phyloP scores from a whole-genome alignment of 2,888 invertebrate genomes.

The Patella ulyssiponensis region DNA sequence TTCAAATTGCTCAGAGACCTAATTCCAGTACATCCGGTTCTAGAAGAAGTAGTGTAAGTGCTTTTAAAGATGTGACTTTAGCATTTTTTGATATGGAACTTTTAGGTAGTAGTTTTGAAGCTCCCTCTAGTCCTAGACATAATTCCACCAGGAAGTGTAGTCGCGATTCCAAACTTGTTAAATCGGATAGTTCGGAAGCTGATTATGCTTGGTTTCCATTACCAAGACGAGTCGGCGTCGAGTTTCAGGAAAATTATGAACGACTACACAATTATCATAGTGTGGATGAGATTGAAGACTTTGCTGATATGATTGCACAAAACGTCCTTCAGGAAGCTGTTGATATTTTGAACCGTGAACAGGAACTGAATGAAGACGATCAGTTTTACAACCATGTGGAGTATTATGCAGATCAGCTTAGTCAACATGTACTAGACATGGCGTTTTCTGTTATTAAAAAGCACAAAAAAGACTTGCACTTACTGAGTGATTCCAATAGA shows the following conservation, averaged over 20 bases:
- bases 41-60: conserved; percentile 58
- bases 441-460: conserved; percentile 14
- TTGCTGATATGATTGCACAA: conserved; percentile 40
- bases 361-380: conserved; percentile 26
- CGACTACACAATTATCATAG: conserved; percentile 34
- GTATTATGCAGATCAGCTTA: conserved; percentile 16
- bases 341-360: conserved; percentile 37
- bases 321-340: conserved; percentile 44
- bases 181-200: conserved; percentile 35
- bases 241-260: conserved; percentile 38
- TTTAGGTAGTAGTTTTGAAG: conserved; percentile 43
- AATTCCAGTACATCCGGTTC: conserved; percentile 55
- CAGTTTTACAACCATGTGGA: conserved; percentile 14
- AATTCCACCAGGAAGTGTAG: conserved; percentile 26
- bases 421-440: conserved; percentile 8
- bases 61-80: conserved; percentile 54
- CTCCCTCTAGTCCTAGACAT: conserved; percentile 27
- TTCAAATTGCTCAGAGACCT: conserved; percentile 48
- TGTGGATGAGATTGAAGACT: conserved; percentile 42
- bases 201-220: conserved; percentile 42
- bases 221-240: conserved; percentile 39
- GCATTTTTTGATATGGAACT: conserved; percentile 62
- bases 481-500: background rate
- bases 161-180: conserved; percentile 27
- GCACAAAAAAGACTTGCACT: background rate